These are phyloP conservation scores for Autographa gamma DNA, from an alignment of 2,888 invertebrate species.

Conservation along the genomic window DNA sequence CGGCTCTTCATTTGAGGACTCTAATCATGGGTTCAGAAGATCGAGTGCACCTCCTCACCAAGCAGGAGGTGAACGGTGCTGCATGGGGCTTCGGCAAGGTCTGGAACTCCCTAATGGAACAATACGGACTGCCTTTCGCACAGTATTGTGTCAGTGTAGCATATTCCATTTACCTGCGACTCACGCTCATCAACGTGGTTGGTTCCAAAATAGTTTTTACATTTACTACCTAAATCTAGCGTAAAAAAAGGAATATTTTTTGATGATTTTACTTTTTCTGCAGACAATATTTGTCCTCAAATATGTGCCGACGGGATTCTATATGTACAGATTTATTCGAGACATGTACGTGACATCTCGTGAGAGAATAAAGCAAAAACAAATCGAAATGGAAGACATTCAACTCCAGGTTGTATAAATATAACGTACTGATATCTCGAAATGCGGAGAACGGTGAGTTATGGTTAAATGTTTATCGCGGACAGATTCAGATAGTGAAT, in stretches of 20 bases:
- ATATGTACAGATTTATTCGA: conserved; percentile 74
- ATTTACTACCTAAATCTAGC: background rate
- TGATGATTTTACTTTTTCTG: conserved; percentile 3
- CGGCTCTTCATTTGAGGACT: conserved; percentile 56
- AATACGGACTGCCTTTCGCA: conserved; percentile 67
- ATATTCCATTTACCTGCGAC: conserved; percentile 69
- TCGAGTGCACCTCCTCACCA: conserved; percentile 33
- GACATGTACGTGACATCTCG: conserved; percentile 70
- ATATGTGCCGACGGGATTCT: conserved; percentile 76
- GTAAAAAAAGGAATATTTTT: background rate
- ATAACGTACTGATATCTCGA: background rate
- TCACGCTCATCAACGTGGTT: conserved; percentile 75
- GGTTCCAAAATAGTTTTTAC: conserved; percentile 35
- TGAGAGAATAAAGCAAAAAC: conserved; percentile 71
- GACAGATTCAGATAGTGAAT: conserved; percentile 79
- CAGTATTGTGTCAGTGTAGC: conserved; percentile 67
- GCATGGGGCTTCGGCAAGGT: conserved; percentile 24
- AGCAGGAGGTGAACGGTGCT: conserved; percentile 34
- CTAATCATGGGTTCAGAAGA: conserved; percentile 58
- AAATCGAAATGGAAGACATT: conserved; percentile 78
- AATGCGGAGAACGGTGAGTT: background rate
- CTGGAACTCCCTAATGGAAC: conserved; percentile 64
- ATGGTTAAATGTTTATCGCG: background rate
- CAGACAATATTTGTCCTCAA: conserved; percentile 76
- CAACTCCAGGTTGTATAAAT: conserved; percentile 74